Base-by-base conservation (phyloP, 2,113 vertebrate species). In the Pollachius pollachius region DNA sequence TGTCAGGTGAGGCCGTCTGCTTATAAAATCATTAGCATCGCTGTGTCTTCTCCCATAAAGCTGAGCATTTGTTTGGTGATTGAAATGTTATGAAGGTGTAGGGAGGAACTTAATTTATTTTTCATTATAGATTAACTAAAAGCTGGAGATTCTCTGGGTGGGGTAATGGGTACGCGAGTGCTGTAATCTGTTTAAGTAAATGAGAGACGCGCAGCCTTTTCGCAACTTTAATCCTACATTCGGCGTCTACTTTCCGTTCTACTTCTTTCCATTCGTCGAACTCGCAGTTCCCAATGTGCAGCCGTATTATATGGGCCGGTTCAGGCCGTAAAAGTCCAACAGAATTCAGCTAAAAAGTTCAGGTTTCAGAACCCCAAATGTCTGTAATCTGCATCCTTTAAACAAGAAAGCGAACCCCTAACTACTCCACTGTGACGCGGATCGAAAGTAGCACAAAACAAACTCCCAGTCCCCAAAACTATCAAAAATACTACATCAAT, bases 1-100 rank as follows among this genome's bases (percentile, higher is more conserved):
- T 78, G 91, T 76, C 87, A 85, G 77, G 90, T 90, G 41, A 91
- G 88, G 84, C 91, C 93, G 90, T 90, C 87, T 87, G 86, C 85
- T 83, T 91, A 94, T 90, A 89, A 92, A 94, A 94, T 92, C 88
- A 94, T 94, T 93, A 94, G 90, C 91, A 93, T 89, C 84, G 84
- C 91, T 88, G 85, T 92, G 92, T 92, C 92, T 84, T 92, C 89
- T 80, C 80, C 89, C 86, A 91, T 95, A 92, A 94, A 93, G 90
- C 81, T 15, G 86, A 73, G 89, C 90, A 90, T 95, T 94, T 91
- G 69, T 94, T 92, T 86, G 68, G 77, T 75, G 86, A 83, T 82
- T 76, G 88, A 91, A 92, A 91, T 85, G 78, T 90, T 87, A 84
- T 86, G 91, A 90, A 78, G 82, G 73, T 90, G 92, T 92, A 88